A percentile compares a stretch with the other conserved stretches of the same genome.
phyloP scores from a whole-genome alignment of 2,113 vertebrate species.

The Carettochelys insculpta region DNA sequence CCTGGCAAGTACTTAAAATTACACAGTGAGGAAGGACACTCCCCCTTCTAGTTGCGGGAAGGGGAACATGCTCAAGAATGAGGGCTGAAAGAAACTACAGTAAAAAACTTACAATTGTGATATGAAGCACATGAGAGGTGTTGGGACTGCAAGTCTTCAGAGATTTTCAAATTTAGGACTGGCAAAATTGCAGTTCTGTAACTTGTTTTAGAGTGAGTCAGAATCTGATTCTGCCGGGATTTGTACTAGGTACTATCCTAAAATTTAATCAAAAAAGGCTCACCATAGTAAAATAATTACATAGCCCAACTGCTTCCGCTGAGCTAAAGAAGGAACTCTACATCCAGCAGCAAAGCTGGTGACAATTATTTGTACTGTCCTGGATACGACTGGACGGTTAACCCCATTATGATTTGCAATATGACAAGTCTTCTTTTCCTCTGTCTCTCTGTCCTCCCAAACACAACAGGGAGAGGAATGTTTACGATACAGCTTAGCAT shows the following conservation, averaged over 20 bases:
- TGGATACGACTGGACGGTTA: not conserved
- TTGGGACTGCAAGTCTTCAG: not conserved
- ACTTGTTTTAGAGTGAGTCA: not conserved
- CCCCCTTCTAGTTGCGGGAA: not conserved
- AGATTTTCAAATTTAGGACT: not conserved
- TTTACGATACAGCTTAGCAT: not conserved
- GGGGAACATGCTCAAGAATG: not conserved
- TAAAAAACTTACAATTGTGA: not conserved
- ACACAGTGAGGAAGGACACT: not conserved
- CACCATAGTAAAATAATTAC: not conserved
- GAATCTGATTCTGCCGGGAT: not conserved
- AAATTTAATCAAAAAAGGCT: not conserved
- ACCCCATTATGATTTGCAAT: not conserved
- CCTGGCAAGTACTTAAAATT: not conserved
- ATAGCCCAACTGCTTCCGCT: constrained; percentile 9
- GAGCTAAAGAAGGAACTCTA: not conserved
- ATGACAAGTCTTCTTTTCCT: not conserved
- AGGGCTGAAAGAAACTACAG: not conserved
- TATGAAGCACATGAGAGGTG: not conserved
- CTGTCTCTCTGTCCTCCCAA: not conserved
- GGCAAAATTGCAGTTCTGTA: not conserved
- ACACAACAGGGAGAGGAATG: not conserved
- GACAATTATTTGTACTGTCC: not conserved
- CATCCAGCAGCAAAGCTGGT: not conserved
- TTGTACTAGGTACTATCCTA: not conserved